Evolutionary conservation across 2,113 vertebrate genomes (phyloP).

Genomic region (Myrmophylax atrothorax): DNA sequence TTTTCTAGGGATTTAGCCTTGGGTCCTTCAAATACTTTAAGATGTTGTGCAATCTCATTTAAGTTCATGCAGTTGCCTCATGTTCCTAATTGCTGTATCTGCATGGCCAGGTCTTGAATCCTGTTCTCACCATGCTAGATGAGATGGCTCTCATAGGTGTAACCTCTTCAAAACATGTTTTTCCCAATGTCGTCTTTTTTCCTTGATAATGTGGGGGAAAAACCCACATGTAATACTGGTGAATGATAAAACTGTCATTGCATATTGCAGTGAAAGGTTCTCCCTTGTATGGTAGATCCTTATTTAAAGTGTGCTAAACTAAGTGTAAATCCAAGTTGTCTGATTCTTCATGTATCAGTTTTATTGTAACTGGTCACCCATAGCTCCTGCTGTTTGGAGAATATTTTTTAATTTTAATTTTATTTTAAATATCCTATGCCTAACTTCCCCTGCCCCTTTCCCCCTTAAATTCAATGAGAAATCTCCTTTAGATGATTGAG

Average conservation of each 20-base stretch:
- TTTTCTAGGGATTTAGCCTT: background rate
- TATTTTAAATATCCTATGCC: background rate
- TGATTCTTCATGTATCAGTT: background rate
- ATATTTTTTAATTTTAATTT: background rate
- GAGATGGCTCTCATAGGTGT: background rate
- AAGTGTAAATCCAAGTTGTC: background rate
- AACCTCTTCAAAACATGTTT: background rate
- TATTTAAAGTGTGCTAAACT: background rate
- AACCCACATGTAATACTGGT: rapidly evolving
- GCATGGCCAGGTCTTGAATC: background rate
- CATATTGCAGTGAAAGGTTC: background rate
- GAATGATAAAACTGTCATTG: background rate
- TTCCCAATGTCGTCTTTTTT: background rate
- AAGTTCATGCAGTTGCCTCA: background rate
- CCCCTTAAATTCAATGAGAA: background rate
- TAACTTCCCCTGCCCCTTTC: background rate
- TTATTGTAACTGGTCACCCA: background rate
- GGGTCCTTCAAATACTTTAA: background rate
- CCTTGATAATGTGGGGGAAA: background rate
- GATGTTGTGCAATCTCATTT: background rate
- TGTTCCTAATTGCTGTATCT: background rate
- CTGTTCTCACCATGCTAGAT: background rate
- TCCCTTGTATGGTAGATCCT: background rate
- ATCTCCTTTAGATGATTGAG: background rate
- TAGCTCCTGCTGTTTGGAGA: background rate